Evolutionary conservation across 2,888 invertebrate genomes (phyloP), one percentile per base, ranked within the genome.

Genomic region (Byasa hedistus): DNA sequence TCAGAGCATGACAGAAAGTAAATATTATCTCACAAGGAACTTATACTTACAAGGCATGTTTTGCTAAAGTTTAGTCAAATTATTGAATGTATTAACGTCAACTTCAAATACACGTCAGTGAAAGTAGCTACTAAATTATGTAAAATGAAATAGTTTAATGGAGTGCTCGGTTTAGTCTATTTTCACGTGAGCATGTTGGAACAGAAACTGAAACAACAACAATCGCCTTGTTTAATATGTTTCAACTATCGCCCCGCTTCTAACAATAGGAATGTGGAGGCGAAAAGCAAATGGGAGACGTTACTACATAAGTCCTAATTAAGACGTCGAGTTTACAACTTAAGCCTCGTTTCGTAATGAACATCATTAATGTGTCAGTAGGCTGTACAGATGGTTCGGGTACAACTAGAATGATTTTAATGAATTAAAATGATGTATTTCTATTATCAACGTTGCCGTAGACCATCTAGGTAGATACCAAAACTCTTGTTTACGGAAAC

Each of bases 211-310:
- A 62, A 60, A 67, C 51, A 60, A 54, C 27, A 63, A 67, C 66
- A 56, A 67, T 51, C 55, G 44, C 55, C 48, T 32, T 63, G 66
- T 59, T 67, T 63, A 59, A 39, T 56, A 58, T 51, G 60, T 51
- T 48, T 57, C 39, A 66, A 61, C 61, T 54, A 57, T 59, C 59
- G 48, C 58, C 48, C 48, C 44, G 44, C 59, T 59, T 59, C 52
- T n/a, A 32, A 67, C 63, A 67, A 67, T 67, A 60, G 66, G 19
- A 57, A 56, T 63, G 62, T 63, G 63, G 66, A 63, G 66, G 63
- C 59, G 63, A 48, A 56, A 48, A 63, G 59, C 59, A 63, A 67
- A 67, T 59, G 59, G 48, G 48, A 67, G 55, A 59, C 66, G 59
- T 63, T 51, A 67, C 48, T 60, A 60, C 32, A 59, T 59, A 62